phyloP scores from a whole-genome alignment of 2,888 invertebrate genomes.

The Pocota personata region DNA sequence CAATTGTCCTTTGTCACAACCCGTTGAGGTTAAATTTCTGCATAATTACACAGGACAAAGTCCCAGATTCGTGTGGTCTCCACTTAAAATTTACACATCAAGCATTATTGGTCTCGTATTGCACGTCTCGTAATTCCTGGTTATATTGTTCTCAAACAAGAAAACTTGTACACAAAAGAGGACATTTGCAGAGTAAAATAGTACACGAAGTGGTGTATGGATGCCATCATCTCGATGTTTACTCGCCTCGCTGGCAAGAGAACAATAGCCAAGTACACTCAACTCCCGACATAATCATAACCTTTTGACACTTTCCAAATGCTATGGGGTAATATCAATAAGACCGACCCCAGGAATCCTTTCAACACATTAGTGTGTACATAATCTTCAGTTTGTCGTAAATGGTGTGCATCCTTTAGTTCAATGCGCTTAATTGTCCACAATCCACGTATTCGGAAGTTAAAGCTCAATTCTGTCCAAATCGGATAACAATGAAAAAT shows the following conservation, averaged over 20 bases:
- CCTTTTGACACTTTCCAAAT: constrained; percentile 17
- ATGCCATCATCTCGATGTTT: not conserved
- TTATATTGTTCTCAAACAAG: constrained; percentile 7
- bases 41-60: constrained; percentile 24
- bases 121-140: constrained; percentile 26
- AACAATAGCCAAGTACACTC: constrained; percentile 36
- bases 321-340: not conserved
- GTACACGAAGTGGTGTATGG: not conserved
- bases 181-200: not conserved
- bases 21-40: not conserved
- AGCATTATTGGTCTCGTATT: constrained; percentile 4
- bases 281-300: constrained; percentile 35
- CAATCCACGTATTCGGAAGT: constrained; percentile 6
- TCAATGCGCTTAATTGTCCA: constrained; percentile 26
- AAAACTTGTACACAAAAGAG: constrained; percentile 24
- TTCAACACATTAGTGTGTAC: not conserved
- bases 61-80: not conserved
- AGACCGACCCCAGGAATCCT: not conserved
- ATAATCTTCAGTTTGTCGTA: constrained; percentile 7
- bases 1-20: not conserved
- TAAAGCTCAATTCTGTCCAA: not conserved
- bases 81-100: not conserved
- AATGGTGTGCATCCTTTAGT: constrained; percentile 23
- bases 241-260: not conserved
- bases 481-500: not conserved